A percentile compares a stretch with the other conserved stretches of the same genome.
phyloP scores from a whole-genome alignment of 2,113 vertebrate species.

The Seriola aureovittata region DNA sequence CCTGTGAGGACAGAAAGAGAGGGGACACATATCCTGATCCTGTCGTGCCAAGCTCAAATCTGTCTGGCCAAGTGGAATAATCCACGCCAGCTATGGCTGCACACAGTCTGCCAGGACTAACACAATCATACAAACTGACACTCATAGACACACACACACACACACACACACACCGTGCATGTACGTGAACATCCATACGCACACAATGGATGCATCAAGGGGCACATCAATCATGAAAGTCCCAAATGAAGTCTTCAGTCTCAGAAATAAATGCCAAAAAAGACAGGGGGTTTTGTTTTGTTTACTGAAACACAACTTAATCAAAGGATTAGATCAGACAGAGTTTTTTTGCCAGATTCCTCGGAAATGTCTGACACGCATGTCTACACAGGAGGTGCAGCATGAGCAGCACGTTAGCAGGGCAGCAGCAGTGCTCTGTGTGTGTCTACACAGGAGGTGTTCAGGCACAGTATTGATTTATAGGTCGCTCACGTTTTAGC shows the following conservation, averaged over 20 bases:
- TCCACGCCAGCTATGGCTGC: conserved; percentile 57
- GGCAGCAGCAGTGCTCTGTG: not conserved
- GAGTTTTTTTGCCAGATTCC: not conserved
- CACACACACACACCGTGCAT: not conserved
- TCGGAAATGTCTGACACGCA: not conserved
- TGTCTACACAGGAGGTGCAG: not conserved
- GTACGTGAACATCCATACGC: not conserved
- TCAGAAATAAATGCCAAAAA: not conserved
- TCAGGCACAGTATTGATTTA: not conserved
- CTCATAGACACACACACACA: not conserved
- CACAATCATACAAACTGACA: conserved; percentile 45
- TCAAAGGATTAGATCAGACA: not conserved
- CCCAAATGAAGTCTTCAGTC: not conserved
- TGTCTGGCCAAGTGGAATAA: conserved; percentile 77
- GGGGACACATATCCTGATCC: conserved; percentile 61
- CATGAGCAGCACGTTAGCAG: not conserved
- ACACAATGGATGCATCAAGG: conserved; percentile 19
- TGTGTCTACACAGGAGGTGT: not conserved
- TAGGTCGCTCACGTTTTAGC: not conserved
- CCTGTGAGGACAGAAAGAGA: conserved; percentile 36
- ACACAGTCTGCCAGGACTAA: conserved; percentile 61
- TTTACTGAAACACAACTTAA: not conserved
- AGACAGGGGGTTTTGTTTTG: not conserved
- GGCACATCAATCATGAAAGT: not conserved
- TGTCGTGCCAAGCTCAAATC: conserved; percentile 67